These are phyloP conservation scores for Delichon dasypus DNA, from an alignment of 2,797 vertebrate genomes.

Conservation along the genomic window DNA sequence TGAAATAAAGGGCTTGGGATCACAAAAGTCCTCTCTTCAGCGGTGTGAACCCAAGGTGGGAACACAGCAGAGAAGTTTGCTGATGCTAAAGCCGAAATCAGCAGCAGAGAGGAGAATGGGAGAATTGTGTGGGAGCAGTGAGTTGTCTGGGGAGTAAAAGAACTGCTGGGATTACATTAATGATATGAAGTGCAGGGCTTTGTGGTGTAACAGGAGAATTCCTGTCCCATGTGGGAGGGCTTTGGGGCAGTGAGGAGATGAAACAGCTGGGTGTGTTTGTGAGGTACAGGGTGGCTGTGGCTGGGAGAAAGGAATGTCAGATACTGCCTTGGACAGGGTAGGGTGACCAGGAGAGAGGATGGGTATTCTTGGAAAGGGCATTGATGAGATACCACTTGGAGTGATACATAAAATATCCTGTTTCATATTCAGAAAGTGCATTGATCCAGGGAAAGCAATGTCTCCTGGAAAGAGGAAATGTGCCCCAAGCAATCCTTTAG, in stretches of 20 bases:
- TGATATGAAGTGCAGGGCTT: background rate
- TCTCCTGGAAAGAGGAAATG: background rate
- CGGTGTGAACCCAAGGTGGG: background rate
- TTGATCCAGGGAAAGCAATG: background rate
- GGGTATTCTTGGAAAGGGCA: background rate
- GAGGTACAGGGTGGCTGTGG: background rate
- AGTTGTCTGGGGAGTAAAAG: background rate
- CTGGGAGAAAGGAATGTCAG: background rate
- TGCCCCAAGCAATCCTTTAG: background rate
- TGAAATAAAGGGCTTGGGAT: background rate
- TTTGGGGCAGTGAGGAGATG: background rate
- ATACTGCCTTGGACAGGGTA: background rate
- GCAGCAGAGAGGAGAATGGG: background rate
- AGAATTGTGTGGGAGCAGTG: background rate
- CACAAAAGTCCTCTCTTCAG: background rate
- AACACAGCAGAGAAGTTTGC: background rate
- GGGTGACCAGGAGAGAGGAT: background rate
- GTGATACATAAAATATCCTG: background rate
- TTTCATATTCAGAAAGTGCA: background rate
- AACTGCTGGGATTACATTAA: background rate
- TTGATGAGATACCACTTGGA: background rate
- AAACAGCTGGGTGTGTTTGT: background rate
- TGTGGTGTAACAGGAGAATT: background rate
- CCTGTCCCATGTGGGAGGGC: background rate
- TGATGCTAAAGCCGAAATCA: background rate